Evolutionary conservation across 2,113 vertebrate genomes (phyloP).

Genomic region (Noturus placidus): DNA sequence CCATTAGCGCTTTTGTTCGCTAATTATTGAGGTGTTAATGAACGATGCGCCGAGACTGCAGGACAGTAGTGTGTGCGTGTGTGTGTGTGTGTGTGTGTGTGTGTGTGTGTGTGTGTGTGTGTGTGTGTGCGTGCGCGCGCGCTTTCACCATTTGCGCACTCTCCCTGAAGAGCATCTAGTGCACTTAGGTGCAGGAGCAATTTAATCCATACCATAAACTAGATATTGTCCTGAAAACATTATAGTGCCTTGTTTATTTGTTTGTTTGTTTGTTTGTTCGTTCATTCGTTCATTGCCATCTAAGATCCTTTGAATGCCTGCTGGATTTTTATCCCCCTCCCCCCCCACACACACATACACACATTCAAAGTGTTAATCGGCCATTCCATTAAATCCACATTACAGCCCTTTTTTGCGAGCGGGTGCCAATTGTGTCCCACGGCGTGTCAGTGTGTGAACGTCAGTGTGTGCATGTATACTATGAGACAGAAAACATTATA

Average conservation of each 20-base stretch:
- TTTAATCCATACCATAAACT: not conserved
- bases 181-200: not conserved
- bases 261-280: not conserved
- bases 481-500: not conserved
- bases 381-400: slow-evolving; percentile 47
- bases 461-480: not conserved
- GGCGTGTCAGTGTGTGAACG: not conserved
- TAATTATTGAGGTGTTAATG: slow-evolving; percentile 78
- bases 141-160: not conserved
- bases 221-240: not conserved
- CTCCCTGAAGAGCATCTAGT: not conserved
- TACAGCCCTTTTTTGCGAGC: slow-evolving; percentile 59
- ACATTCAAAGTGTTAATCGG: slow-evolving; percentile 56
- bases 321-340: not conserved
- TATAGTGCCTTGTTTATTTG: not conserved
- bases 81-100: slow-evolving; percentile 9
- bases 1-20: slow-evolving; percentile 71
- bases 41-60: slow-evolving; percentile 46
- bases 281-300: not conserved
- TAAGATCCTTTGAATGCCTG: not conserved
- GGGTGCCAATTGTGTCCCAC: slow-evolving; percentile 48
- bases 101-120: not conserved
- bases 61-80: slow-evolving; percentile 35
- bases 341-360: not conserved
- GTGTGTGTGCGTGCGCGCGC: not conserved